A percentile compares a stretch with the other conserved stretches of the same genome.
phyloP scores from a whole-genome alignment of 2,113 vertebrate genomes.

The Chloebia gouldiae region DNA sequence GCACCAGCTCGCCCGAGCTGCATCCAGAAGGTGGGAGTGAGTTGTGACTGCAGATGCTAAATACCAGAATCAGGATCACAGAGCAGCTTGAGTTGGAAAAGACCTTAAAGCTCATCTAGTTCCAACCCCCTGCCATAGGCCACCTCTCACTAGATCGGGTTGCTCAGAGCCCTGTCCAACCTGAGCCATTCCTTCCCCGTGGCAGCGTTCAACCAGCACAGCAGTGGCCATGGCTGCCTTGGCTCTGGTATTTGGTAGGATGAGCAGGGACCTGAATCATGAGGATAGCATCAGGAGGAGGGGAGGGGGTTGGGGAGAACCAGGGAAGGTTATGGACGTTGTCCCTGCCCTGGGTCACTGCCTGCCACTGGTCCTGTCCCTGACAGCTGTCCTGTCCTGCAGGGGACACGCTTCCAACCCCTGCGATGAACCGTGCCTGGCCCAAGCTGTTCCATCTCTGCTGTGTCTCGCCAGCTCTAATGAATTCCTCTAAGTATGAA shows the following conservation, averaged over 20 bases:
- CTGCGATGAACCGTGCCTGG: not conserved
- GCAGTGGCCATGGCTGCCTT: rapidly evolving
- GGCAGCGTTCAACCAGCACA: not conserved
- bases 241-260: not conserved
- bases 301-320: rapidly evolving
- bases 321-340: not conserved
- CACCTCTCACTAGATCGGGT: not conserved
- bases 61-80: not conserved
- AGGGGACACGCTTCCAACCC: rapidly evolving
- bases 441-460: constrained; percentile 29
- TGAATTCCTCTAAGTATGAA: constrained; percentile 12
- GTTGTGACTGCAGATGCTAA: not conserved
- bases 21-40: not conserved
- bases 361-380: not conserved
- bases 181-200: rapidly evolving
- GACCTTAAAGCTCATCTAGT: not conserved
- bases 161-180: not conserved
- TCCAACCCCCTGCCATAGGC: not conserved
- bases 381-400: not conserved
- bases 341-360: not conserved
- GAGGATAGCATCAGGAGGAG: not conserved
- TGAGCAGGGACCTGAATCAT: rapidly evolving
- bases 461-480: not conserved
- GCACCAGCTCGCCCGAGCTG: rapidly evolving
- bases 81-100: not conserved